Base-by-base conservation (phyloP, 2,888 invertebrate genomes). In the Latrodectus elegans region DNA sequence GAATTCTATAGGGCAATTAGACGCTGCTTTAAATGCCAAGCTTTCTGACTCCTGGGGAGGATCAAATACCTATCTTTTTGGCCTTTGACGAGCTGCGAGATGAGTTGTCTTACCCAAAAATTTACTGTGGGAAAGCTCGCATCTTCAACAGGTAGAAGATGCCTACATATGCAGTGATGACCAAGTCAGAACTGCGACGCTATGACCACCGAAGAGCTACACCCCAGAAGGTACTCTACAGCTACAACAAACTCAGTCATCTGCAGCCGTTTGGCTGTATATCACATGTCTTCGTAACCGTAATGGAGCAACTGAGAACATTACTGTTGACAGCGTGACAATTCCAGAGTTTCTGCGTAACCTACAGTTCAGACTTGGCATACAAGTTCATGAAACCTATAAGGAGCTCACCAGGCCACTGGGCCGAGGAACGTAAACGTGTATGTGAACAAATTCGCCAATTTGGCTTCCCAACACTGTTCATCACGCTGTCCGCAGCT, bases 31-130 rank as follows among this genome's bases (percentile, higher is more conserved):
- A n/a, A n/a, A n/a, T n/a, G n/a, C n/a, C n/a, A n/a, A n/a, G n/a
- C n/a, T n/a, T n/a, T n/a, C n/a, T 91, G 64, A 91, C 91, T 8
- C 91, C 91, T 10, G 91, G 90, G 4, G 90, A 91, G 89, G 87
- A 88, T 12, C 89, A 91, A 79, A 70, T 65, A 49, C 91, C 91
- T 8, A 76, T 91, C 2, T 89, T 91, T 4, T 89, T 91, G 88
- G 89, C 91, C 55, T 80, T 88, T 53, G 89, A 90, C 49, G 83
- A 88, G 15, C 80, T 91, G 80, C 85, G 90, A 10, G 91, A 91
- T 60, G 65, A 72, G 49, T 67, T 84, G 22, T 64, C 78, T 0
- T 78, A 71, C 67, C 77, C 84, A 1, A 65, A n/a, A 17, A 73
- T 84, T n/a, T 84, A 84, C 53, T 55, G 68, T 22, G 78, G 73